Percentiles rank a stretch among this genome's conserved stretches.
phyloP scores from a whole-genome alignment of 2,888 invertebrate genomes.

The Neocrepidodera transversa region DNA sequence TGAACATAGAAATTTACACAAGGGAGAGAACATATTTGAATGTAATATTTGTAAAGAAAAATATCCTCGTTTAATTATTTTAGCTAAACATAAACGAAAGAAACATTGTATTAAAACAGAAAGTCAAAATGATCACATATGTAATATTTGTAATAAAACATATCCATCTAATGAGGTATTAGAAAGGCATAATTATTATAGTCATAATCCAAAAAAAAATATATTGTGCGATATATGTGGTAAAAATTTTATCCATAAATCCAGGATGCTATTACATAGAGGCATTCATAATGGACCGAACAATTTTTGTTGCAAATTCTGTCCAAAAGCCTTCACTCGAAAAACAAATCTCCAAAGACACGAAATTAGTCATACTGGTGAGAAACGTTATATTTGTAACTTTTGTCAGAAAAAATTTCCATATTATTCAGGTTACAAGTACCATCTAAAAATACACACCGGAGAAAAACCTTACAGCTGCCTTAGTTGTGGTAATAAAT shows the following conservation, averaged over 20 bases:
- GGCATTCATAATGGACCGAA: constrained; percentile 46
- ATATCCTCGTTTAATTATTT: constrained; percentile 61
- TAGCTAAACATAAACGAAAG: constrained; percentile 61
- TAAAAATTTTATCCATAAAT: constrained; percentile 38
- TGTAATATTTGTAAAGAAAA: constrained; percentile 64
- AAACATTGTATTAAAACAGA: constrained; percentile 61
- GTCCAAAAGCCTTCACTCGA: constrained; percentile 37
- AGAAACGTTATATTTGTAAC: constrained; percentile 41
- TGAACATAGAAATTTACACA: constrained; percentile 60
- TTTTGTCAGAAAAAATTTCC: constrained; percentile 42
- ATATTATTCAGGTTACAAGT: constrained; percentile 24
- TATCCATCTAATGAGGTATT: constrained; percentile 55
- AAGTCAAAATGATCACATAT: constrained; percentile 53
- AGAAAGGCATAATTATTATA: constrained; percentile 57
- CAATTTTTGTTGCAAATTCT: constrained; percentile 41
- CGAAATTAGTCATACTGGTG: constrained; percentile 44
- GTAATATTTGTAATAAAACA: constrained; percentile 62
- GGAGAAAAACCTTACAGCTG: constrained; percentile 39
- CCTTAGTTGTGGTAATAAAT: constrained; percentile 59
- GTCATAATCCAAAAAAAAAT: constrained; percentile 46
- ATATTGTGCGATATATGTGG: constrained; percentile 62
- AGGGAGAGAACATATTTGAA: constrained; percentile 63
- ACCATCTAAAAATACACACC: constrained; percentile 44
- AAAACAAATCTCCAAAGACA: constrained; percentile 40
- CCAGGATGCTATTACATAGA: constrained; percentile 42